These are phyloP conservation scores for Corvus hawaiiensis DNA, from an alignment of 2,113 vertebrate genomes.

Conservation along the genomic window DNA sequence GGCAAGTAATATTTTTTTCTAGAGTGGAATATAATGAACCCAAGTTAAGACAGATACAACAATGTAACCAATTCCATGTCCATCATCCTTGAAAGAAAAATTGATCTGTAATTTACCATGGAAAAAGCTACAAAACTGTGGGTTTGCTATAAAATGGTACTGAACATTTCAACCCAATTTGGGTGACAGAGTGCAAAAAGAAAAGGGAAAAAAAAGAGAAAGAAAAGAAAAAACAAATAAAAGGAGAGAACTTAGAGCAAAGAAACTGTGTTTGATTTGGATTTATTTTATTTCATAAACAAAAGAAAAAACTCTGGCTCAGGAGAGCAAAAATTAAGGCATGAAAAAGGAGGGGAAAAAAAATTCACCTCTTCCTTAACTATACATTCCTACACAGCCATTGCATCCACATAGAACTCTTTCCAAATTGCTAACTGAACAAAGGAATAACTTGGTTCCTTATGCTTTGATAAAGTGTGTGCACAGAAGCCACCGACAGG, in stretches of 20 bases:
- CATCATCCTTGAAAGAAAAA: conserved; percentile 61
- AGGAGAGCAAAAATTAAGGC: background rate
- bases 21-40: conserved; percentile 55
- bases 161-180: conserved; percentile 20
- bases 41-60: conserved; percentile 56
- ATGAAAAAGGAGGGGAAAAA: background rate
- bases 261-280: background rate
- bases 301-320: background rate
- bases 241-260: background rate
- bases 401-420: background rate
- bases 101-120: conserved; percentile 51
- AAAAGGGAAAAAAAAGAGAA: background rate
- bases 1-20: conserved; percentile 42
- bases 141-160: conserved; percentile 44
- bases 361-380: background rate
- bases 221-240: background rate
- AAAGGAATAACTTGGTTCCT: background rate
- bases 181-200: background rate
- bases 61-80: conserved; percentile 16
- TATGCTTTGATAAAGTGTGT: background rate
- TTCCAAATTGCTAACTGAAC: background rate
- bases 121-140: conserved; percentile 45
- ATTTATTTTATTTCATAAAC: conserved; percentile 1
- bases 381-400: background rate
- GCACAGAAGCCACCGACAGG: background rate